Evolutionary conservation across 2,888 invertebrate species (phyloP).

Genomic region (Kryphioiulus occultus): DNA sequence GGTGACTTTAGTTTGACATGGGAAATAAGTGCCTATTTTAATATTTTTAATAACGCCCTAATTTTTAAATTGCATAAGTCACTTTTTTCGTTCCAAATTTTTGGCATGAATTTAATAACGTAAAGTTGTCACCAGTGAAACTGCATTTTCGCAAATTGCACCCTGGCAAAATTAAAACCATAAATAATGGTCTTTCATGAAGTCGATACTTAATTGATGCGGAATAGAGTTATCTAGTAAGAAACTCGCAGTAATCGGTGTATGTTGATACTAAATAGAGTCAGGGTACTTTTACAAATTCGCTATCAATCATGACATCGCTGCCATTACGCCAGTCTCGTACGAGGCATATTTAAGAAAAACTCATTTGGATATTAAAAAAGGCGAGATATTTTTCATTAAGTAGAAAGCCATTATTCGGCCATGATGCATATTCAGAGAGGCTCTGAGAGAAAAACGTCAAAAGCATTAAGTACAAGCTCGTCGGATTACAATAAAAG

Average conservation of each 20-base stretch:
- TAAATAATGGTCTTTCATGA: constrained; percentile 28
- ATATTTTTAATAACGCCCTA: too few species aligned
- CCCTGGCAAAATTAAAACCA: neutral
- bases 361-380: constrained; percentile 10
- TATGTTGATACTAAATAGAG: neutral
- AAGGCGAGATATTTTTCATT: constrained; percentile 33
- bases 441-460: constrained; percentile 20
- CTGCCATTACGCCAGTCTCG: neutral
- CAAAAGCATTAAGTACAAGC: constrained; percentile 25
- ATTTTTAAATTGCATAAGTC: too few species aligned
- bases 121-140: neutral
- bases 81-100: too few species aligned
- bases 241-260: neutral
- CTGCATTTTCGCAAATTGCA: neutral
- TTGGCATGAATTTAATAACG: too few species aligned
- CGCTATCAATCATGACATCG: constrained; percentile 20
- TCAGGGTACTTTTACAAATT: neutral
- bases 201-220: constrained; percentile 14
- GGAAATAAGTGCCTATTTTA: too few species aligned
- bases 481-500: constrained; percentile 35
- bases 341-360: constrained; percentile 3
- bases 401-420: constrained; percentile 22
- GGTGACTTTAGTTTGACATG: too few species aligned
- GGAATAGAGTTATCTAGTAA: neutral
- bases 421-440: constrained; percentile 24